These are phyloP conservation scores for Emydura subglobosa DNA, from an alignment of 2,113 vertebrate genomes.

Conservation along the genomic window DNA sequence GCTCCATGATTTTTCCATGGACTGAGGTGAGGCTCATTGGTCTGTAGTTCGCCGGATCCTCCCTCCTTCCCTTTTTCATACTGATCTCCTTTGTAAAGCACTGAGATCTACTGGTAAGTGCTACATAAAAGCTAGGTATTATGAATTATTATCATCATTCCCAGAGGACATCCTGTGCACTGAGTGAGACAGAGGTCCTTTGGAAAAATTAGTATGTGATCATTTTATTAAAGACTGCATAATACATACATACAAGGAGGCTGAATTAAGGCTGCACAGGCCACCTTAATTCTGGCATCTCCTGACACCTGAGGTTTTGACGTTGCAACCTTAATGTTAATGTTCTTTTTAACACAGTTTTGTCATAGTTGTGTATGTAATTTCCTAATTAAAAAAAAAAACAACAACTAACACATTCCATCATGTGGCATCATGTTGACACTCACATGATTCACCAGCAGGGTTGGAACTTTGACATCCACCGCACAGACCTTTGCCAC, in stretches of 20 bases:
- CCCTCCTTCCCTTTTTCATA: too few species aligned
- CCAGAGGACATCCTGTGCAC: background rate
- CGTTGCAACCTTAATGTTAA: background rate
- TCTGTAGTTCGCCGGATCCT: too few species aligned
- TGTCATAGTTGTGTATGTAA: background rate
- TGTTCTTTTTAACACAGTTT: background rate
- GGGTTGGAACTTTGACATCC: background rate
- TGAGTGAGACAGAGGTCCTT: background rate
- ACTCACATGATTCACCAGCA: background rate
- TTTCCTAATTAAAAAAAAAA: background rate
- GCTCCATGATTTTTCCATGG: too few species aligned
- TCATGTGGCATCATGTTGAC: background rate
- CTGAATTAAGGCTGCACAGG: slow-evolving; percentile 19
- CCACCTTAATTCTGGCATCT: slow-evolving; percentile 34
- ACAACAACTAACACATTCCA: background rate
- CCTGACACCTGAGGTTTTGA: background rate
- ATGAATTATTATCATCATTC: background rate
- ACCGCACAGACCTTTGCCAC: background rate
- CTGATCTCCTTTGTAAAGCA: background rate
- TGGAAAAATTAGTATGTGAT: background rate
- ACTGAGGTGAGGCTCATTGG: too few species aligned
- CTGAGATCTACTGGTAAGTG: background rate
- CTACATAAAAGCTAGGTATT: background rate
- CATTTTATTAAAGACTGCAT: slow-evolving; percentile 1
- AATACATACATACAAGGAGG: slow-evolving; percentile 32